A percentile compares a stretch with the other conserved stretches of the same genome.
These are phyloP conservation scores for Daktulosphaira vitifoliae DNA, from an alignment of 1,140 invertebrate genomes.

Conservation along the genomic window DNA sequence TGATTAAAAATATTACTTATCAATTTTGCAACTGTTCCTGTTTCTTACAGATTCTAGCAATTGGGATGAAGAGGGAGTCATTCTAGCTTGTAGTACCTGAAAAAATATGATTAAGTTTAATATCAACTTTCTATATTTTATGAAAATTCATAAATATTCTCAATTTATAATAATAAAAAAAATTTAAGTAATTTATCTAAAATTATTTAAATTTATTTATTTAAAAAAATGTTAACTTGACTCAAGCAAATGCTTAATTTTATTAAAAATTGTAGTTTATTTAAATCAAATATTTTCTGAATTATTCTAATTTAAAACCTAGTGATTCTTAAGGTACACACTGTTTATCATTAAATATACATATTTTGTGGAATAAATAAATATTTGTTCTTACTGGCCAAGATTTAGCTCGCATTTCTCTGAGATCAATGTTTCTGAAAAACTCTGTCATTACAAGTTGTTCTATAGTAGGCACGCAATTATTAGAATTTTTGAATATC, in stretches of 20 bases:
- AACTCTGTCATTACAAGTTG: slow-evolving; percentile 71
- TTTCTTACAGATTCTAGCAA: slow-evolving; percentile 26
- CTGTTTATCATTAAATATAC: too few species aligned
- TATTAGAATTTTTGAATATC: slow-evolving; percentile 64
- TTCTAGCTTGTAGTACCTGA: slow-evolving; percentile 18
- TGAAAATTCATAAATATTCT: too few species aligned
- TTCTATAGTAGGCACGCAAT: slow-evolving; percentile 58
- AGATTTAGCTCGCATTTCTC: slow-evolving; percentile 63
- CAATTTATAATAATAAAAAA: background rate
- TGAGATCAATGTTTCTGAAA: slow-evolving; percentile 76
- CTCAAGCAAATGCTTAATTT: too few species aligned
- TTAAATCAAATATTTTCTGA: too few species aligned
- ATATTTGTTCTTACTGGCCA: slow-evolving; percentile 50
- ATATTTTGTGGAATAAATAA: too few species aligned
- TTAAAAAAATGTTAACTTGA: too few species aligned
- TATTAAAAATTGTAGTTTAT: too few species aligned
- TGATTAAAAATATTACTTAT: slow-evolving; percentile 1
- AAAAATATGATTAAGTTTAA: background rate
- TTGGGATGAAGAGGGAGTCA: slow-evolving; percentile 22
- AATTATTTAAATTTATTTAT: too few species aligned
- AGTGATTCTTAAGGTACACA: too few species aligned
- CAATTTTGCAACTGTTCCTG: slow-evolving; percentile 15
- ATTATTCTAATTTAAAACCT: too few species aligned
- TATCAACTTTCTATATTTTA: too few species aligned
- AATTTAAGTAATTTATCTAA: too few species aligned